These are phyloP conservation scores for Clytia hemisphaerica DNA, from an alignment of 30 jellyfish, hydroid and myxozoan genomes.

Conservation along the genomic window DNA sequence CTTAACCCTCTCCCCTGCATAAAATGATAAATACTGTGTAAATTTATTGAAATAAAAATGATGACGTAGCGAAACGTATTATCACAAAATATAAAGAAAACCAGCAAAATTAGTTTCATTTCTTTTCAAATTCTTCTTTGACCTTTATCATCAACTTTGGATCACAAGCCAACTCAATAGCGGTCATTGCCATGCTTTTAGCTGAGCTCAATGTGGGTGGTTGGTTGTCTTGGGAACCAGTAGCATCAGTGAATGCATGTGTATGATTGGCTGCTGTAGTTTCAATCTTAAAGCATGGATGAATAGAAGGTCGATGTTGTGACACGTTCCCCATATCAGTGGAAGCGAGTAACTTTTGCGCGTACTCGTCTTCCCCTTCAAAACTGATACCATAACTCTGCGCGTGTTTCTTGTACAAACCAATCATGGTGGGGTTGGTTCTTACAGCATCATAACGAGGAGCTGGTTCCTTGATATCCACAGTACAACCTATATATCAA, in stretches of 20 bases:
- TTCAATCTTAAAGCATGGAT: slow-evolving; percentile 69
- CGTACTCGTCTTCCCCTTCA: slow-evolving; percentile 23
- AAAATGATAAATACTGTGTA: too few relatives aligned
- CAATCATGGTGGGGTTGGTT: slow-evolving; percentile 37
- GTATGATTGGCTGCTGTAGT: slow-evolving; percentile 70
- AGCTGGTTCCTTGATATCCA: slow-evolving; percentile 37
- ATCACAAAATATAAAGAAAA: too few relatives aligned
- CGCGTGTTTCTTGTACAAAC: slow-evolving; percentile 44
- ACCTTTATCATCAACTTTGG: slow-evolving; percentile 7
- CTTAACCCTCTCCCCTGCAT: too few relatives aligned
- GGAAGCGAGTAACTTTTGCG: slow-evolving; percentile 66
- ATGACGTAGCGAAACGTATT: too few relatives aligned
- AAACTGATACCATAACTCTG: slow-evolving; percentile 24
- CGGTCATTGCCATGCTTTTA: slow-evolving; percentile 89
- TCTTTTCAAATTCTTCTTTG: slow-evolving; percentile 24
- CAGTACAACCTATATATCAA: slow-evolving; percentile 38
- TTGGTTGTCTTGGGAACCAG: slow-evolving; percentile 66
- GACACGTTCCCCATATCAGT: slow-evolving; percentile 97
- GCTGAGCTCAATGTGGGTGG: slow-evolving; percentile 66
- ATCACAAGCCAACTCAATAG: slow-evolving; percentile 43
- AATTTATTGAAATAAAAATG: too few relatives aligned
- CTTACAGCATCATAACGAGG: slow-evolving; percentile 44
- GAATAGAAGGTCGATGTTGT: slow-evolving; percentile 75
- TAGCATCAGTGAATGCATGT: slow-evolving; percentile 53
- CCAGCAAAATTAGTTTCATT: too few relatives aligned